Evolutionary conservation across 2,113 vertebrate genomes (phyloP), one percentile per base, ranked within the genome.

Genomic region (Spizaetus ornatus): DNA sequence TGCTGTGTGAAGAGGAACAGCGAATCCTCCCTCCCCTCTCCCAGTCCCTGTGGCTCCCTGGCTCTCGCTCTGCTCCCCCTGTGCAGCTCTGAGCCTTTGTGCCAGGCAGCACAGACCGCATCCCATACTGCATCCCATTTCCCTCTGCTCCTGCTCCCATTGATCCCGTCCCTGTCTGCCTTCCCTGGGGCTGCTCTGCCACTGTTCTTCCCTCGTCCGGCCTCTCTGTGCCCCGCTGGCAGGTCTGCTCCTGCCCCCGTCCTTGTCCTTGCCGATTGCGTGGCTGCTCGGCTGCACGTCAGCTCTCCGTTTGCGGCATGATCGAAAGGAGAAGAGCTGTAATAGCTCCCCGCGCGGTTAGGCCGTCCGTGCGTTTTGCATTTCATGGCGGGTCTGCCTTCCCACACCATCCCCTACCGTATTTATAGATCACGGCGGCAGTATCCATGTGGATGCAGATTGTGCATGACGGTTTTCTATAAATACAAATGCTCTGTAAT

Each of bases 401-500:
- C 90, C 95, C 72, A 63, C 95, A 66, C 74, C 84, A 27, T 50
- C 82, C 92, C 83, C 21, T 17, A 1, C 34, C 2, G 7, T 96
- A 96, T 97, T 96, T 97, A 93, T 95, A 96, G 96, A 87, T 50
- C 48, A 1, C 62, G 31, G 92, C 6, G 1, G 85, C 76, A 0
- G 81, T 85, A 93, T 42, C 92, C 27, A 1, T 29, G 93, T 7
- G 66, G 74, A 55, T 91, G 82, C 86, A 56, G 85, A 83, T 78
- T 63, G 90, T n/a, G 95, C 93, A 14, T 38, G 47, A 65, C 2
- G 63, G 38, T 72, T 93, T 95, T 61, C 97, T 97, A 95, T 97
- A 97, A 97, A 97, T 96, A 97, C 74, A 69, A 94, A 93, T 34
- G 78, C 96, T 95, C 94, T 70, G 88, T 96, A 97, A 97, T 97